These are phyloP conservation scores for Dicycla oo DNA, from an alignment of 2,888 invertebrate genomes.

Conservation along the genomic window DNA sequence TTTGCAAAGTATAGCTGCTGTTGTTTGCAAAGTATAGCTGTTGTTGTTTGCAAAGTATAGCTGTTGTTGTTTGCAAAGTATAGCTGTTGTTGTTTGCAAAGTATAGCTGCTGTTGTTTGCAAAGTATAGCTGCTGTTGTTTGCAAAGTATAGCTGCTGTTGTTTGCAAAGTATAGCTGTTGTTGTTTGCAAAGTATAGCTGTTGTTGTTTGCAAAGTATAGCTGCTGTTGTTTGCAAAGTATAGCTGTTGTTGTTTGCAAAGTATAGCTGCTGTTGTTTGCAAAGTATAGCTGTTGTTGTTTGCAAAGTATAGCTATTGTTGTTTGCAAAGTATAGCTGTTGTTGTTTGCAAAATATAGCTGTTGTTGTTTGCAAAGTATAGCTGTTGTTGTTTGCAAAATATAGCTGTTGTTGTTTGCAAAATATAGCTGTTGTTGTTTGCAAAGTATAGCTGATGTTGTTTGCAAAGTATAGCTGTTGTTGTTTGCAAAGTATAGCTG, in stretches of 20 bases:
- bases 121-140: neutral
- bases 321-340: no score
- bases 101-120: no score
- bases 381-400: no score
- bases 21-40: neutral
- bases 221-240: no score
- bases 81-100: neutral
- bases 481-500: neutral
- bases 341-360: neutral
- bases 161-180: no score
- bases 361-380: neutral
- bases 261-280: neutral
- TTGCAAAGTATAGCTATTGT: neutral
- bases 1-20: no score
- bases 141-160: neutral
- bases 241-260: neutral
- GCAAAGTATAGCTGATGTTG: no score
- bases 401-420: neutral
- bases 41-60: neutral
- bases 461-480: no score
- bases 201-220: neutral
- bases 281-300: neutral
- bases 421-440: neutral
- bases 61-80: no score
- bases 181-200: neutral